Base-by-base conservation (phyloP, 2,888 invertebrate genomes). In the Polietes domitor region DNA sequence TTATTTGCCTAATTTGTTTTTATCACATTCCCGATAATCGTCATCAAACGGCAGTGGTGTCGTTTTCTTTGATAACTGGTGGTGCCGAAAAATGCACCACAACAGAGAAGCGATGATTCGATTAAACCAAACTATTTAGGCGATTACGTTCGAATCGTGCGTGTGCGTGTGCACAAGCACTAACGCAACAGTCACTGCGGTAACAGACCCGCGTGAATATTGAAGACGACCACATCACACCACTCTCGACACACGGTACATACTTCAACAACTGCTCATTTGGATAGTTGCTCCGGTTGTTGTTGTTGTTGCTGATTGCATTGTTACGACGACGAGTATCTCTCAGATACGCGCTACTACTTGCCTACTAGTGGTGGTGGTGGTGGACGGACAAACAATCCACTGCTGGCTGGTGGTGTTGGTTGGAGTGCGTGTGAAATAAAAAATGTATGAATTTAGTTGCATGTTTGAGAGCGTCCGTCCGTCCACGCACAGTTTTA, bases 21-120 rank as follows among this genome's bases (percentile, higher is more conserved):
- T n/a, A n/a, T n/a, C n/a, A n/a, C n/a, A n/a, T n/a, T n/a, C n/a
- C n/a, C n/a, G n/a, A n/a, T n/a, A n/a, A n/a, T n/a, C n/a, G n/a
- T n/a, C n/a, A n/a, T n/a, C n/a, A n/a, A n/a, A n/a, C n/a, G n/a
- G n/a, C n/a, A n/a, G n/a, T n/a, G n/a, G n/a, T n/a, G n/a, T n/a
- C n/a, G n/a, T n/a, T n/a, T n/a, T n/a, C n/a, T n/a, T n/a, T n/a
- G n/a, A n/a, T n/a, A n/a, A n/a, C n/a, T n/a, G n/a, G n/a, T n/a
- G n/a, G n/a, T n/a, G n/a, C n/a, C n/a, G n/a, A n/a, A n/a, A n/a
- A n/a, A n/a, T n/a, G n/a, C n/a, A n/a, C n/a, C n/a, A n/a, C n/a
- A n/a, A n/a, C n/a, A n/a, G n/a, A 61, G 24, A 61, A 12, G 28
- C n/a, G 61, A 61, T 61, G 28, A 61, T n/a, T 61, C 61, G 61